Evolutionary conservation across 2,113 vertebrate species (phyloP).

Genomic region (Tupaia tana): DNA sequence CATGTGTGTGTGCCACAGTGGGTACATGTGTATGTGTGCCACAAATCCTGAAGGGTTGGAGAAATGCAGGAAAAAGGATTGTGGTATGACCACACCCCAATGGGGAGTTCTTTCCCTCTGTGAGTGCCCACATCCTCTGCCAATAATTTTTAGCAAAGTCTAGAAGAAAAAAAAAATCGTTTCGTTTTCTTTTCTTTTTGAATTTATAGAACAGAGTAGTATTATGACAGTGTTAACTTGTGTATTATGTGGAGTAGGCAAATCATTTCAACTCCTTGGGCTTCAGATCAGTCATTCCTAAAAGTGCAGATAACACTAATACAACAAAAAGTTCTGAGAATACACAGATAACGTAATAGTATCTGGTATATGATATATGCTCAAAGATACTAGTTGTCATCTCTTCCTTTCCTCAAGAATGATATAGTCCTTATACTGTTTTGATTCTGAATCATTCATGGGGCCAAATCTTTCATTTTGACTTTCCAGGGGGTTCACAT

Average conservation of each 20-base stretch:
- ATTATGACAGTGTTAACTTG: neutral
- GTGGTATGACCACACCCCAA: no score
- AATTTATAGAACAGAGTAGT: neutral
- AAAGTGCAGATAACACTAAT: neutral
- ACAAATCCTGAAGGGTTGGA: no score
- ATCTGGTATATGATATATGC: neutral
- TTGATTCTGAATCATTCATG: neutral
- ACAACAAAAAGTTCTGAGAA: neutral
- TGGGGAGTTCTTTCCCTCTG: no score
- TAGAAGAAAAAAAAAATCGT: neutral
- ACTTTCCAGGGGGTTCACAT: neutral
- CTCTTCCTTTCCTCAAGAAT: neutral
- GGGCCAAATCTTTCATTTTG: neutral
- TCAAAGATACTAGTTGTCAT: neutral
- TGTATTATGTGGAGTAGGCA: neutral
- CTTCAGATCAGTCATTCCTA: neutral
- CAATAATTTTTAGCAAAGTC: neutral
- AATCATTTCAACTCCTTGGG: neutral
- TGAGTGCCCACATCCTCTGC: no score
- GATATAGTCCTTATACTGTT: neutral
- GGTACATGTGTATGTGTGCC: no score
- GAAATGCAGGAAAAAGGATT: no score
- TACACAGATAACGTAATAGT: neutral
- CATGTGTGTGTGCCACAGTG: no score
- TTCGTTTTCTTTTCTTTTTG: neutral